A percentile compares a stretch with the other conserved stretches of the same genome.
These are phyloP conservation scores for Caenorhabditis sp. DNA, from an alignment of 2,888 invertebrate genomes.

Conservation along the genomic window DNA sequence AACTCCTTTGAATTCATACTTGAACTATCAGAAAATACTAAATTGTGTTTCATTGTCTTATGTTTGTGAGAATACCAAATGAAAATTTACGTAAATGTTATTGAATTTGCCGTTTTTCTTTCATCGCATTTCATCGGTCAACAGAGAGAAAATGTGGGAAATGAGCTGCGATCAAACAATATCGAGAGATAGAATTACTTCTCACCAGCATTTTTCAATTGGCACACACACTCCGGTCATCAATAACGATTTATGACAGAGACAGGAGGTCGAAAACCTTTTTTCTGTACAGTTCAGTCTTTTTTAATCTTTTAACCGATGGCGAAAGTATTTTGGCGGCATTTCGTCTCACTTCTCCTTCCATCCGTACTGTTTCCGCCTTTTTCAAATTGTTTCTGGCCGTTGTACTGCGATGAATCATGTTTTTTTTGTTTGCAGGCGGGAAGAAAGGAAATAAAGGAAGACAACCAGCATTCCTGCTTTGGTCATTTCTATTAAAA, in stretches of 20 bases:
- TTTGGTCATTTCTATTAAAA: slow-evolving; percentile 22
- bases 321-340: background rate
- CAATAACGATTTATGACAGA: slow-evolving; percentile 1
- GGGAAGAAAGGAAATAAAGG: slow-evolving; percentile 5
- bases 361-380: slow-evolving; percentile 27
- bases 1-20: slow-evolving; percentile 1
- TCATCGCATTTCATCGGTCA: slow-evolving; percentile 32
- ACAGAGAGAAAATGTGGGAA: background rate
- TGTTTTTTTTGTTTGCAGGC: slow-evolving; percentile 41
- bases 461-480: slow-evolving; percentile 15
- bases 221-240: slow-evolving; percentile 5
- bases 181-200: slow-evolving; percentile 21
- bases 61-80: background rate
- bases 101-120: too few relatives aligned
- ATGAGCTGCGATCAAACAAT: slow-evolving; percentile 51
- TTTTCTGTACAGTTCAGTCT: slow-evolving; percentile 3
- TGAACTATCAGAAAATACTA: background rate
- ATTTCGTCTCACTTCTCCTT: background rate
- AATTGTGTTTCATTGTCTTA: background rate
- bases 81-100: background rate
- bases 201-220: background rate
- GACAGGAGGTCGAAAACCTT: slow-evolving; percentile 1
- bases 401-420: slow-evolving; percentile 43
- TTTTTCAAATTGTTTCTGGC: slow-evolving; percentile 12
- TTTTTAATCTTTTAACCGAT: background rate